phyloP scores from a whole-genome alignment of 1,140 invertebrate species.

The Tenebrio molitor region DNA sequence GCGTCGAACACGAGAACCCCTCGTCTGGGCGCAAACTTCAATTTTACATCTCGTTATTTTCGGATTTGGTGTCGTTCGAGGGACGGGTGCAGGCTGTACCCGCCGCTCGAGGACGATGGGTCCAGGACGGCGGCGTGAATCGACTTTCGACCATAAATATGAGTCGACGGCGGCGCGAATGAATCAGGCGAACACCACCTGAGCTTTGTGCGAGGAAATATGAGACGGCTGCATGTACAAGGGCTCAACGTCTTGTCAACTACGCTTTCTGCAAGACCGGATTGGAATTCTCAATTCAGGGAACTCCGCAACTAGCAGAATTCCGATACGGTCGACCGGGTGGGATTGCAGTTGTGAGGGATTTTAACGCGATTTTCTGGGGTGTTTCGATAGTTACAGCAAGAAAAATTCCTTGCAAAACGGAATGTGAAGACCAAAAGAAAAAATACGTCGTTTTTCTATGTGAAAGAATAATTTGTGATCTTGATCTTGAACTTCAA shows the following conservation, averaged over 20 bases:
- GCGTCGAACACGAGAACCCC: slow-evolving; percentile 10
- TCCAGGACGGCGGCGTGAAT: background rate
- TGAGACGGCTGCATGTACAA: background rate
- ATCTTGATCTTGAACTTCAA: too few relatives aligned
- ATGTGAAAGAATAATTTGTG: too few relatives aligned
- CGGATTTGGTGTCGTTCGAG: slow-evolving; percentile 21
- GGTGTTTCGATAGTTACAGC: too few relatives aligned
- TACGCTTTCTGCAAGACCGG: too few relatives aligned
- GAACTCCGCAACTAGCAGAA: background rate
- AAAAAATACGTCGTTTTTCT: too few relatives aligned
- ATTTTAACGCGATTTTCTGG: too few relatives aligned
- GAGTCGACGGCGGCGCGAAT: background rate
- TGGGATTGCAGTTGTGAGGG: too few relatives aligned
- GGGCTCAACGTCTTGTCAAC: background rate
- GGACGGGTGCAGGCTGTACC: background rate
- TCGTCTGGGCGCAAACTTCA: slow-evolving; percentile 9
- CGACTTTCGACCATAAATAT: background rate
- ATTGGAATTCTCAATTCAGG: background rate
- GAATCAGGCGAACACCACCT: background rate
- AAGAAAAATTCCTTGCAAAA: too few relatives aligned
- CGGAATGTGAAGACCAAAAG: too few relatives aligned
- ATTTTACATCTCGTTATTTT: slow-evolving; percentile 39
- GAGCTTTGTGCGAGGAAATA: background rate
- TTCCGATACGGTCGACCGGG: too few relatives aligned
- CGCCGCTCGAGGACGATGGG: background rate